Conservation (phyloP, 92 coral and sea anemone species). For the Epizoanthus fatuus region DNA sequence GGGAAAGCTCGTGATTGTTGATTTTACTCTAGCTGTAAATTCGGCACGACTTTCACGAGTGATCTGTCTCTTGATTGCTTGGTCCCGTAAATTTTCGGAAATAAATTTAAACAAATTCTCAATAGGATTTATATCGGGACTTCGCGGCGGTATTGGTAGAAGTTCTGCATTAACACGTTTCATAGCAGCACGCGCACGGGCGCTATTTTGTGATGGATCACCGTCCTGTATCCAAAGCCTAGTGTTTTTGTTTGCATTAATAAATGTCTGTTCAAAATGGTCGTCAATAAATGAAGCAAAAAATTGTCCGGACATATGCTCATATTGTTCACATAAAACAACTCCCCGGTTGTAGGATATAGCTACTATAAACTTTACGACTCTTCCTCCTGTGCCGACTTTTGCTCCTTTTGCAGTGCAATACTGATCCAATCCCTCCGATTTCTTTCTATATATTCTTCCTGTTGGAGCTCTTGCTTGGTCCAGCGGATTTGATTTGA, state of each 20-base stretch:
- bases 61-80: too few relatives aligned
- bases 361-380: constrained; percentile 29
- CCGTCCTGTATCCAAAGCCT: too few relatives aligned
- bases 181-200: not conserved
- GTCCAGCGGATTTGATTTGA: constrained; percentile 1
- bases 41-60: too few relatives aligned
- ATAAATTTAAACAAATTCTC: not conserved
- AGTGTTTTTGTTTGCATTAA: too few relatives aligned
- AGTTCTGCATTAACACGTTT: not conserved
- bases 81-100: too few relatives aligned
- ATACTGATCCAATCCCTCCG: not conserved
- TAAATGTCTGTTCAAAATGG: not conserved
- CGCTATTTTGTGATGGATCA: not conserved
- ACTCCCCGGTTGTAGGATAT: constrained; percentile 27
- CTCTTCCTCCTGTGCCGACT: constrained; percentile 26
- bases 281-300: not conserved
- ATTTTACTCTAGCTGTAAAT: too few relatives aligned
- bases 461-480: not conserved
- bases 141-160: not conserved
- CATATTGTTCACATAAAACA: constrained; percentile 13
- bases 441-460: not conserved
- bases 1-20: too few relatives aligned
- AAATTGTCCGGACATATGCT: constrained; percentile 6
- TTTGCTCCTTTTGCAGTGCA: not conserved
- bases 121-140: not conserved